Conservation (phyloP, 2,888 invertebrate species). For the Pyrocoelia pectoralis region DNA sequence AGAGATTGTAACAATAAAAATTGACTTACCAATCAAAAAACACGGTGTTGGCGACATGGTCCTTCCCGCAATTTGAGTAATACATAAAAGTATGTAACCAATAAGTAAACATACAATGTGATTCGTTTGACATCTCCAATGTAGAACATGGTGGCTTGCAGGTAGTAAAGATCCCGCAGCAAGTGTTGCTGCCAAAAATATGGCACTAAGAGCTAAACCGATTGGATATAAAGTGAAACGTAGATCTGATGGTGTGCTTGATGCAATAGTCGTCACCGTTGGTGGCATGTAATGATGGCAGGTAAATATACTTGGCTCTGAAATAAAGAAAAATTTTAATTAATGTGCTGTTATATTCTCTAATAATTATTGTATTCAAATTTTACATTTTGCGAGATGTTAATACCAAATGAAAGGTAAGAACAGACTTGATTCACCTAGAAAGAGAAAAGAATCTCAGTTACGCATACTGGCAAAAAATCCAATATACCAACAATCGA, state of each 20-base stretch:
- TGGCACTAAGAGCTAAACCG: constrained; percentile 80
- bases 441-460: too few species aligned
- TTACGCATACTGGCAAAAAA: too few species aligned
- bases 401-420: too few species aligned
- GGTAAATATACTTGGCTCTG: constrained; percentile 66
- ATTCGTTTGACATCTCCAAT: constrained; percentile 89
- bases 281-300: constrained; percentile 67
- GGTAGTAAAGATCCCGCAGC: constrained; percentile 82
- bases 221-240: constrained; percentile 79
- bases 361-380: too few species aligned
- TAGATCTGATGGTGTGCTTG: constrained; percentile 56
- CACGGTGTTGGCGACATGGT: constrained; percentile 70
- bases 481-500: too few species aligned
- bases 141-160: constrained; percentile 85
- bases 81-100: constrained; percentile 81
- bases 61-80: constrained; percentile 75
- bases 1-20: too few species aligned
- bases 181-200: constrained; percentile 83
- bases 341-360: too few species aligned
- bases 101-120: constrained; percentile 85
- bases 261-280: constrained; percentile 32
- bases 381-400: too few species aligned
- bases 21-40: constrained; percentile 75
- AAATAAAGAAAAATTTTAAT: too few species aligned
- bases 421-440: too few species aligned